These are phyloP conservation scores for Potamilus streckersoni DNA, from an alignment of 1,140 invertebrate species.

Conservation along the genomic window DNA sequence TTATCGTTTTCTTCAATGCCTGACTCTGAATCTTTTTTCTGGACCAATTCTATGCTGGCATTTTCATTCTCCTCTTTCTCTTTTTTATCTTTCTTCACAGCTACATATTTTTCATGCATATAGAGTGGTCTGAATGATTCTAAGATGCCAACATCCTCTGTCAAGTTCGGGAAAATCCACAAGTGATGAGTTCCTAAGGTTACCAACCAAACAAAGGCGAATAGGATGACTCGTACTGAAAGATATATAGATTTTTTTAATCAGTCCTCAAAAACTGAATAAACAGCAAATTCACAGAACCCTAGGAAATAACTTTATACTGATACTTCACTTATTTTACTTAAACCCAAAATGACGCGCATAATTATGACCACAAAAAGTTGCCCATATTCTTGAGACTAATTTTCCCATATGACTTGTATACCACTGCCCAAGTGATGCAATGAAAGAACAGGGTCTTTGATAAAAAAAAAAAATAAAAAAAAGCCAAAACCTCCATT, in stretches of 20 bases:
- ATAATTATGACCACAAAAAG: too few species aligned
- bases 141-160: conserved; percentile 98
- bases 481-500: too few species aligned
- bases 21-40: conserved; percentile 34
- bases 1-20: conserved; percentile 39
- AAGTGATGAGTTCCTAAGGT: conserved; percentile 93
- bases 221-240: conserved; percentile 87
- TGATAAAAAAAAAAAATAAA: too few species aligned
- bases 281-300: too few species aligned
- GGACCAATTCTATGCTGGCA: conserved; percentile 47
- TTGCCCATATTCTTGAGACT: too few species aligned
- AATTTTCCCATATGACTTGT: too few species aligned
- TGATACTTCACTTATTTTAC: too few species aligned
- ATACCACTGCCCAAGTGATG: too few species aligned
- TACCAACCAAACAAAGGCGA: conserved; percentile 89
- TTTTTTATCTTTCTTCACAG: conserved; percentile 66
- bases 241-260: conserved; percentile 24
- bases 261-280: too few species aligned
- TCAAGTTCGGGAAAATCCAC: conserved; percentile 97
- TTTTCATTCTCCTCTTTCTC: conserved; percentile 79
- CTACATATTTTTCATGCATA: conserved; percentile 67
- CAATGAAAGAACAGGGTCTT: too few species aligned
- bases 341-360: too few species aligned
- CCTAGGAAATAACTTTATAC: not conserved
- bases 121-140: conserved; percentile 99